These are phyloP conservation scores for Caiman crocodilus DNA, from an alignment of 2,797 vertebrate species.

Conservation along the genomic window DNA sequence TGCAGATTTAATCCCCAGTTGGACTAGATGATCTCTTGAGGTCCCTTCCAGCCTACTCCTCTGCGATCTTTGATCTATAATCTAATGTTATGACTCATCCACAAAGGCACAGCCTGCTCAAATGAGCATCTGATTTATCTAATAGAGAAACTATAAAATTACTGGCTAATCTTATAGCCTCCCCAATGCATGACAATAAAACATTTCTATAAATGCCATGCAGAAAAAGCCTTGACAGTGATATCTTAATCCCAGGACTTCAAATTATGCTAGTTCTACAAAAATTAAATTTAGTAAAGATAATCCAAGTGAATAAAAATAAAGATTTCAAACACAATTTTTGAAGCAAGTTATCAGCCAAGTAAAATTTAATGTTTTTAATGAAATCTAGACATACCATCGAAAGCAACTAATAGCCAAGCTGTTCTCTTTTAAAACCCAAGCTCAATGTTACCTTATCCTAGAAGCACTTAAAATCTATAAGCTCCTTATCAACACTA, in stretches of 20 bases:
- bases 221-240: neutral
- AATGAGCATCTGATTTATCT: neutral
- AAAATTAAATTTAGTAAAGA: neutral
- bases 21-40: too few relatives aligned
- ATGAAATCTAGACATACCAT: neutral
- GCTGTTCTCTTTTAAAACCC: too few relatives aligned
- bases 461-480: too few relatives aligned
- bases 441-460: too few relatives aligned
- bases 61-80: neutral
- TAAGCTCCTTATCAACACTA: too few relatives aligned
- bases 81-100: neutral
- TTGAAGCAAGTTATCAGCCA: neutral
- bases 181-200: neutral
- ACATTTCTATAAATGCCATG: neutral
- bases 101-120: neutral
- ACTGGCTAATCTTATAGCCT: neutral
- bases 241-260: neutral
- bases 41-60: too few relatives aligned
- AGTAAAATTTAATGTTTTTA: neutral
- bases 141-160: neutral
- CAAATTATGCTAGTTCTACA: neutral
- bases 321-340: neutral
- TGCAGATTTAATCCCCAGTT: too few relatives aligned
- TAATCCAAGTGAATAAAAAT: neutral
- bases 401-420: neutral